Evolutionary conservation across 2,888 invertebrate species (phyloP).

Genomic region (Thera obeliscata): DNA sequence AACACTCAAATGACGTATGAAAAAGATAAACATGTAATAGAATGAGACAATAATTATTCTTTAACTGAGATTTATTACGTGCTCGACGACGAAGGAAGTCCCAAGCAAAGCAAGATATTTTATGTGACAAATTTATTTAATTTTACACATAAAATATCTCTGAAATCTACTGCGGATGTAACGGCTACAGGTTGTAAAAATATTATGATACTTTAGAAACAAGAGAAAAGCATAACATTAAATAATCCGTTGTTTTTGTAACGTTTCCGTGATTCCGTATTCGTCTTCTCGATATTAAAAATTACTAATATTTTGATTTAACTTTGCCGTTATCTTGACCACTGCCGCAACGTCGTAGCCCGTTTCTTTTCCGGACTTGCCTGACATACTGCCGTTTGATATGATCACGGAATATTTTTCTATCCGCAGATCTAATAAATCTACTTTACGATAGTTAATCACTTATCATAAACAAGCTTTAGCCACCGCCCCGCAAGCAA

Average conservation of each 20-base stretch:
- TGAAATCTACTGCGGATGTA: constrained; percentile 3
- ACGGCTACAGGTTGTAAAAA: constrained; percentile 17
- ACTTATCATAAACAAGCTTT: background rate
- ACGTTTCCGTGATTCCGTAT: constrained; percentile 1
- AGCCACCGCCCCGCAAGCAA: no score
- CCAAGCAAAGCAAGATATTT: constrained; percentile 10
- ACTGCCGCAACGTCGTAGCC: background rate
- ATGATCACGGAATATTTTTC: background rate
- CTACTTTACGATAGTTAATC: background rate
- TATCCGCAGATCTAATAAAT: background rate
- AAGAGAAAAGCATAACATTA: constrained; percentile 21
- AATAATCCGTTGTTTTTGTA: constrained; percentile 16
- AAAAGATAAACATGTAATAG: constrained; percentile 14
- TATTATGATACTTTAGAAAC: constrained; percentile 26
- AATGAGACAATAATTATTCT: constrained; percentile 19
- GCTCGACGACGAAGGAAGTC: constrained; percentile 22
- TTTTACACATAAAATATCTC: constrained; percentile 10
- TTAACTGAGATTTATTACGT: constrained; percentile 22
- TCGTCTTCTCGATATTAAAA: background rate
- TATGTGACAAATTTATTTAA: constrained; percentile 26
- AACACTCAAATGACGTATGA: constrained; percentile 6
- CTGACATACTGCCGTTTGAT: no score
- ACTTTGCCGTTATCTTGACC: background rate
- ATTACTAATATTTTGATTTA: background rate
- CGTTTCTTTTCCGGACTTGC: no score